Percentiles rank a stretch among this genome's conserved stretches.
These are phyloP conservation scores for Agrotis clavis DNA, from an alignment of 2,888 invertebrate species.

Conservation along the genomic window DNA sequence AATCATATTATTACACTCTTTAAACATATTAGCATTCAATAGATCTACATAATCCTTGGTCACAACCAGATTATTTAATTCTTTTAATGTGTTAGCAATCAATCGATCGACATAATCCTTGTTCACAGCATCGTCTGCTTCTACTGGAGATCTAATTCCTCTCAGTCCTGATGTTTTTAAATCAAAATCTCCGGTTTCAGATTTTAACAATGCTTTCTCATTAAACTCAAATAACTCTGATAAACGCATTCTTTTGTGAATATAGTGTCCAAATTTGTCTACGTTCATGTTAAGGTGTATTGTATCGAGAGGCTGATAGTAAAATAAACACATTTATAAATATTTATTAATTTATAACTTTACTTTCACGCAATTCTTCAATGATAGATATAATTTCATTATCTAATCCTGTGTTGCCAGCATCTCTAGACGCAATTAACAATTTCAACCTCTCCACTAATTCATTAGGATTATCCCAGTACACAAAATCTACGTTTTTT, in stretches of 20 bases:
- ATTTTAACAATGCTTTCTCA: not conserved
- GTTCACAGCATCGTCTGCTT: constrained; percentile 4
- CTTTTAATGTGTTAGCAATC: not conserved
- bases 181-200: not conserved
- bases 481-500: not conserved
- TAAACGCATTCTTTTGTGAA: constrained; percentile 4
- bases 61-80: not conserved
- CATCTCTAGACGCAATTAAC: not conserved
- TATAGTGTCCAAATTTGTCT: not conserved
- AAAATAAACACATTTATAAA: not conserved
- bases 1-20: not conserved
- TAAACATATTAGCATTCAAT: not conserved
- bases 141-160: constrained; percentile 1
- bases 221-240: constrained; percentile 2
- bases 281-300: constrained; percentile 3
- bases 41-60: constrained; percentile 4
- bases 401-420: constrained; percentile 5
- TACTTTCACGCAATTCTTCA: constrained; percentile 6
- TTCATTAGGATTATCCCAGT: not conserved
- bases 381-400: constrained; percentile 6
- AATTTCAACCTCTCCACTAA: constrained; percentile 2
- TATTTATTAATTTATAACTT: not conserved
- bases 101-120: constrained; percentile 6
- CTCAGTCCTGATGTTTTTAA: not conserved
- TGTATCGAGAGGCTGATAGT: not conserved